Evolutionary conservation across 2,113 vertebrate species (phyloP).

Genomic region (Peucedramus taeniatus): DNA sequence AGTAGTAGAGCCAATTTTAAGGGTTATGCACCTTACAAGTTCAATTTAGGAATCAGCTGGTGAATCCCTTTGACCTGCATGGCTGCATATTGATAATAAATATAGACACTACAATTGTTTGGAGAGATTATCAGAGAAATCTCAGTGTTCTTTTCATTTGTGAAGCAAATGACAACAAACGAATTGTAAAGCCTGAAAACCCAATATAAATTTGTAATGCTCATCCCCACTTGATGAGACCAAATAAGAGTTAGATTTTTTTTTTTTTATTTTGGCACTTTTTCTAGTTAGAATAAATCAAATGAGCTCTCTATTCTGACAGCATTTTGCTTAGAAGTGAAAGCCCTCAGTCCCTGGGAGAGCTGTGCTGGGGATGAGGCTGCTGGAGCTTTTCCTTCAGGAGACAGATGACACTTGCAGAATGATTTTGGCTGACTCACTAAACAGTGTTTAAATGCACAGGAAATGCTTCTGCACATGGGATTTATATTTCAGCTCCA

Average conservation of each 20-base stretch:
- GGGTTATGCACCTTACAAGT: neutral
- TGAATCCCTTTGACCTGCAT: neutral
- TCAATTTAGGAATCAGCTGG: neutral
- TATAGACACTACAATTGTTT: neutral
- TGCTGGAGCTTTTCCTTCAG: neutral
- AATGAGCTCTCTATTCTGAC: neutral
- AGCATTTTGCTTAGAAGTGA: neutral
- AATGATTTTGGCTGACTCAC: slow-evolving; percentile 7
- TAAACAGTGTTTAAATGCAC: neutral
- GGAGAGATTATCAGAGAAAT: neutral
- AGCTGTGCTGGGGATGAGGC: neutral
- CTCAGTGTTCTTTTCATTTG: slow-evolving; percentile 52
- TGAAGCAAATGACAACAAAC: slow-evolving; percentile 43
- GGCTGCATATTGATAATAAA: neutral
- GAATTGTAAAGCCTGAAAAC: slow-evolving; percentile 47
- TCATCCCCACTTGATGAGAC: slow-evolving; percentile 28
- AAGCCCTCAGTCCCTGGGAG: neutral
- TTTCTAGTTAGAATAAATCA: neutral
- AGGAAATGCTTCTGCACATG: neutral
- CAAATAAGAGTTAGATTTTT: neutral
- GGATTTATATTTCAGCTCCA: neutral
- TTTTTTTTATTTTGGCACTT: neutral
- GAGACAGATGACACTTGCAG: slow-evolving; percentile 9
- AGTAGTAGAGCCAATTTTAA: neutral
- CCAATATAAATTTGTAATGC: slow-evolving; percentile 4